phyloP scores from a whole-genome alignment of 2,797 vertebrate genomes.

The Psittacula echo region DNA sequence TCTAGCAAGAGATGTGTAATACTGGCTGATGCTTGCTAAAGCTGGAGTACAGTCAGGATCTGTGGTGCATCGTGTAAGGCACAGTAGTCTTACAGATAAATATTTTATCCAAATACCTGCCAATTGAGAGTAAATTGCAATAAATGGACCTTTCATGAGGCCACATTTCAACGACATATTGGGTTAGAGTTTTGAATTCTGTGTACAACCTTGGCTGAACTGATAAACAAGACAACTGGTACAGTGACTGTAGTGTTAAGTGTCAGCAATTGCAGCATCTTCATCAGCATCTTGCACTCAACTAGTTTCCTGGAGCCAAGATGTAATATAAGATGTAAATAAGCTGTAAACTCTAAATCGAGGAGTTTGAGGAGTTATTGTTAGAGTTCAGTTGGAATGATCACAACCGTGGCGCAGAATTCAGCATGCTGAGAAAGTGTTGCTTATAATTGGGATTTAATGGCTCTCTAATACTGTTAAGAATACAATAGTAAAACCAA shows the following conservation, averaged over 20 bases:
- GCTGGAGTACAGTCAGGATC: not conserved
- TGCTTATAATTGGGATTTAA: not conserved
- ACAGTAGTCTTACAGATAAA: fast-evolving
- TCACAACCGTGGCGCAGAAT: not conserved
- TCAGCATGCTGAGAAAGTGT: not conserved
- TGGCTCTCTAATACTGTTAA: not conserved
- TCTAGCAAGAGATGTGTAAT: not conserved
- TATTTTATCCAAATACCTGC: not conserved
- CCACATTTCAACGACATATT: fast-evolving
- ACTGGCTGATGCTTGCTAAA: not conserved
- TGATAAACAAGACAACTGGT: not conserved
- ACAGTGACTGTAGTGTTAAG: not conserved
- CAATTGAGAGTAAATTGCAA: not conserved
- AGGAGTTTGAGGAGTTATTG: not conserved
- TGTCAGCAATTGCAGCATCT: not conserved
- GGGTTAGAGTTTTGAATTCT: not conserved
- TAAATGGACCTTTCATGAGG: not conserved
- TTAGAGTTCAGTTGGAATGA: not conserved
- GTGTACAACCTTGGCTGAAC: not conserved
- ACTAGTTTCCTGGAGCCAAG: not conserved
- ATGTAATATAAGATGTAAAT: not conserved
- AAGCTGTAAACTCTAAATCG: not conserved
- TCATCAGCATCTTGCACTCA: not conserved
- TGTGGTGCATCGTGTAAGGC: not conserved
- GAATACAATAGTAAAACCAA: not conserved